Evolutionary conservation across 2,113 vertebrate genomes (phyloP).

Genomic region (Poecilia latipinna): DNA sequence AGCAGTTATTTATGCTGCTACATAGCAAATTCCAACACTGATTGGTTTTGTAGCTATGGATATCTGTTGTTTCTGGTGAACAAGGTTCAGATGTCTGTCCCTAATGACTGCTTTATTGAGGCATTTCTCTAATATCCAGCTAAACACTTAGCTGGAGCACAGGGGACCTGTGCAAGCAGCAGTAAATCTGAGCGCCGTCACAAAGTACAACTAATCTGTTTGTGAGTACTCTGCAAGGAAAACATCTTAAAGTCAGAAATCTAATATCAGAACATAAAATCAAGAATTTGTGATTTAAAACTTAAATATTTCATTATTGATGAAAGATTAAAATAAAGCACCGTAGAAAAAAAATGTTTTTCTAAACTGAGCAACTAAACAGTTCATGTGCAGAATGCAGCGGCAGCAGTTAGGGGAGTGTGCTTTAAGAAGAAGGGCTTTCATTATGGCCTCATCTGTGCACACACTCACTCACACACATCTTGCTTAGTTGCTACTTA

Average conservation of each 20-base stretch:
- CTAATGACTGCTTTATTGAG: neutral
- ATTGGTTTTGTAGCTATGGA: neutral
- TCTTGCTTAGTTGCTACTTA: constrained; percentile 36
- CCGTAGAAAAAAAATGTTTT: neutral
- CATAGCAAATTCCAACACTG: neutral
- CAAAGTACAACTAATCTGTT: neutral
- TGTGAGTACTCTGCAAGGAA: neutral
- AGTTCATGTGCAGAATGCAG: constrained; percentile 14
- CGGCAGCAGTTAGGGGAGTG: constrained; percentile 9
- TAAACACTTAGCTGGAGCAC: too few species aligned
- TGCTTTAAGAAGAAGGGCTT: constrained; percentile 35
- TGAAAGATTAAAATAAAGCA: constrained; percentile 1
- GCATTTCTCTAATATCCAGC: neutral
- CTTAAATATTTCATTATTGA: neutral
- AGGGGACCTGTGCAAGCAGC: neutral
- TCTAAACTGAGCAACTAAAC: constrained; percentile 11
- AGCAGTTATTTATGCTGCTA: too few species aligned
- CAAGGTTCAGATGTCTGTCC: neutral
- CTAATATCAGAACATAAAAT: constrained; percentile 10
- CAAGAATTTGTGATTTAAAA: constrained; percentile 1
- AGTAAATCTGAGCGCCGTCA: neutral
- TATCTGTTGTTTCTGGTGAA: neutral
- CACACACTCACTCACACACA: constrained; percentile 13
- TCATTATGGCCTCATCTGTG: constrained; percentile 27
- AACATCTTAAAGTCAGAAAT: neutral